Conservation (phyloP, 2,797 vertebrate genomes). For the Echeneis naucrates region DNA sequence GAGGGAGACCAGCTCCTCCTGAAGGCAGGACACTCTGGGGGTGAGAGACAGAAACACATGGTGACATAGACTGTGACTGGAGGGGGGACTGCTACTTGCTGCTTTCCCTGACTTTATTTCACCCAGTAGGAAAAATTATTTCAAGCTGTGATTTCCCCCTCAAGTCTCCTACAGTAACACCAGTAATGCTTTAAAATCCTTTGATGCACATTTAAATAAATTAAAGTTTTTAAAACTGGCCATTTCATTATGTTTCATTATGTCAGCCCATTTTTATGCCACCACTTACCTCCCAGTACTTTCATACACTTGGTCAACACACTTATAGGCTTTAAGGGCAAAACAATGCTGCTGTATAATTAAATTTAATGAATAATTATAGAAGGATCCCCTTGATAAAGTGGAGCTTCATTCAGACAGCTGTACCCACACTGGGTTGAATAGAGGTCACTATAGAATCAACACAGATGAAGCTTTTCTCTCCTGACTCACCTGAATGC, state of each 20-base stretch:
- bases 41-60: background rate
- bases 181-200: background rate
- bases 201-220: background rate
- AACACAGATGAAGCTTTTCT: accelerated
- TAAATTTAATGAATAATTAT: background rate
- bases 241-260: background rate
- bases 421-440: background rate
- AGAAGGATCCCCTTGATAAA: background rate
- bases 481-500: slow-evolving; percentile 89
- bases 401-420: background rate
- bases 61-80: background rate
- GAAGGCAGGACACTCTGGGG: slow-evolving; percentile 90
- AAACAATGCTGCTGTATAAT: background rate
- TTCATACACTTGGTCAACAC: background rate
- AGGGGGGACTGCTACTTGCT: background rate
- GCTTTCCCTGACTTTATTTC: background rate
- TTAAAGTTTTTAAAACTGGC: background rate
- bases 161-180: background rate
- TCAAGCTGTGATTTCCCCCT: background rate
- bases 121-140: background rate
- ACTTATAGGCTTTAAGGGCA: slow-evolving; percentile 3
- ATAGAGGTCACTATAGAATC: background rate
- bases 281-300: background rate
- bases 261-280: background rate
- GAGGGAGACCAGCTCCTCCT: slow-evolving; percentile 96